Evolutionary conservation across 2,888 invertebrate genomes (phyloP).

Genomic region (Xanthorhoe spadicearia): DNA sequence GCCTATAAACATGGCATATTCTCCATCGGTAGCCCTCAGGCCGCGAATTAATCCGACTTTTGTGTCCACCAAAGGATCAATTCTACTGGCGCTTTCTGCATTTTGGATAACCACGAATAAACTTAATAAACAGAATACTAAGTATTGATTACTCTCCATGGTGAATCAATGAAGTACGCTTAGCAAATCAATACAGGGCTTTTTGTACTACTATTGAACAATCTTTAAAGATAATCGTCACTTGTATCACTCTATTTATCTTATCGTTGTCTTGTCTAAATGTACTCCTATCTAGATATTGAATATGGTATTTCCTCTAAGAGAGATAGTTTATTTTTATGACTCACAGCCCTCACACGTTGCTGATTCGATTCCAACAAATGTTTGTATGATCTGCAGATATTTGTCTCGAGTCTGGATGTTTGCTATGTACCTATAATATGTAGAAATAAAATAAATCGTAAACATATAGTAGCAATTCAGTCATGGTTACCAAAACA

Average conservation of each 20-base stretch:
- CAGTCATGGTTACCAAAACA: too few species aligned
- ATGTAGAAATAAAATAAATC: too few species aligned
- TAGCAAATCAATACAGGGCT: neutral
- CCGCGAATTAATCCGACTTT: conserved; percentile 46
- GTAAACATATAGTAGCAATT: too few species aligned
- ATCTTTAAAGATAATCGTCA: conserved; percentile 9
- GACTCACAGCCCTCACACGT: too few species aligned
- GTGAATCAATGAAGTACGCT: conserved; percentile 6
- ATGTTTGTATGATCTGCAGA: too few species aligned
- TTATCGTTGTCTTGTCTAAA: conserved; percentile 3
- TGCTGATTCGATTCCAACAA: too few species aligned
- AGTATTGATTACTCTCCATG: conserved; percentile 12
- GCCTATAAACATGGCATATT: conserved; percentile 47
- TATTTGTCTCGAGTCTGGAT: too few species aligned
- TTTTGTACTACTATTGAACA: conserved; percentile 1
- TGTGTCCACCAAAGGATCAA: conserved; percentile 46
- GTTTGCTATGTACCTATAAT: too few species aligned
- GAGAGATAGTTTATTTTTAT: too few species aligned
- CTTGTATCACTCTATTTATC: conserved; percentile 6
- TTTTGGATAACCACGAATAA: conserved; percentile 18
- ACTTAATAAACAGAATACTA: conserved; percentile 10
- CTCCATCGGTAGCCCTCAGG: conserved; percentile 37
- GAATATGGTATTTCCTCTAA: too few species aligned
- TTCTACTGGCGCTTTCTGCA: conserved; percentile 27
- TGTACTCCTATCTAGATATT: too few species aligned